phyloP scores from a whole-genome alignment of 1,140 invertebrate species.

The Parasteatoda tepidariorum region DNA sequence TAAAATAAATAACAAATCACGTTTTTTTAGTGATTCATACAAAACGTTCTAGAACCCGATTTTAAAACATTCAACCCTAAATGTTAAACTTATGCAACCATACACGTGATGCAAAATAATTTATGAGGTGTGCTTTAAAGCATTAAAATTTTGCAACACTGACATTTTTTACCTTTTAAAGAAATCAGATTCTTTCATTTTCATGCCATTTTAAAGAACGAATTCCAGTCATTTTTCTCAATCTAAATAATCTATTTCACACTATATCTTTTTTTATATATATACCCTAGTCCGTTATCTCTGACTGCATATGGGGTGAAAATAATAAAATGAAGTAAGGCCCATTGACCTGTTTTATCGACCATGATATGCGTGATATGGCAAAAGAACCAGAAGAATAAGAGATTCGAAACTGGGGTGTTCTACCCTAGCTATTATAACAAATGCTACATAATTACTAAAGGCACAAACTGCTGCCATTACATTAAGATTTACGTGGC shows the following conservation, averaged over 20 bases:
- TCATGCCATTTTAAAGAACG: too few relatives aligned
- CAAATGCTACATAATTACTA: conserved; percentile 28
- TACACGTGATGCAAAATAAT: too few relatives aligned
- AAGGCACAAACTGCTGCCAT: conserved; percentile 9
- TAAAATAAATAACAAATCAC: too few relatives aligned
- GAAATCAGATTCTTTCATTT: too few relatives aligned
- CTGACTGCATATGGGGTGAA: conserved; percentile 33
- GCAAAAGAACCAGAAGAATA: not conserved
- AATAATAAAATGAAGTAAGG: conserved; percentile 36
- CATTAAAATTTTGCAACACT: too few relatives aligned
- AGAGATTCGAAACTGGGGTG: not conserved
- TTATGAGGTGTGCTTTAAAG: too few relatives aligned
- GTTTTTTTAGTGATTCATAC: too few relatives aligned
- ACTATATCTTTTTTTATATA: not conserved
- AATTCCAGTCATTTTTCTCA: not conserved
- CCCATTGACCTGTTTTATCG: conserved; percentile 35
- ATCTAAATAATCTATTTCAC: not conserved
- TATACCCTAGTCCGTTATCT: not conserved
- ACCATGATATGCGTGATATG: not conserved
- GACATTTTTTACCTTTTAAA: too few relatives aligned
- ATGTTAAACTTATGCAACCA: too few relatives aligned
- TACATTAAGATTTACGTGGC: conserved; percentile 12
- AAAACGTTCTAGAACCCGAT: too few relatives aligned
- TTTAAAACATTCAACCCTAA: too few relatives aligned
- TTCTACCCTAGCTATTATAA: conserved; percentile 4